Evolutionary conservation across 2,113 vertebrate species (phyloP).

Genomic region (Choloepus hoffmanni): DNA sequence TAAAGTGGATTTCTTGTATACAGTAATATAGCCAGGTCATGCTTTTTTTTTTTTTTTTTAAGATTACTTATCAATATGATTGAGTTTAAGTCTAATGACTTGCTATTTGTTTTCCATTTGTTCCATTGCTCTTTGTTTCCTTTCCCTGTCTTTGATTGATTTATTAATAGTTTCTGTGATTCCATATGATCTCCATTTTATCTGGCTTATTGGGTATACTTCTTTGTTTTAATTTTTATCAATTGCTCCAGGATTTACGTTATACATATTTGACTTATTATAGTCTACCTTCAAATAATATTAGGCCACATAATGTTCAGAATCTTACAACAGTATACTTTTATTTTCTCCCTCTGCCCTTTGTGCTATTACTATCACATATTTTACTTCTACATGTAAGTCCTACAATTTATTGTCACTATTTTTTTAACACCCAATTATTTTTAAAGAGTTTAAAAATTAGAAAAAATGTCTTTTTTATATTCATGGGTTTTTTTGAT

Average conservation of each 20-base stretch:
- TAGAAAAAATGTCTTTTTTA: neutral
- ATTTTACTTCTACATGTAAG: neutral
- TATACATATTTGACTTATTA: neutral
- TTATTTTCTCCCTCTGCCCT: neutral
- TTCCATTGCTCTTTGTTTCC: neutral
- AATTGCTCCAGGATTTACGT: neutral
- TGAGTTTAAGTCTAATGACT: neutral
- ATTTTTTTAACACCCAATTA: neutral
- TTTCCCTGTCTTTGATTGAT: neutral
- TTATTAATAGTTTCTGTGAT: neutral
- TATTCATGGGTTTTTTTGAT: neutral
- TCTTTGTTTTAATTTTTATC: conserved; percentile 29
- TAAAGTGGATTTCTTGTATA: neutral
- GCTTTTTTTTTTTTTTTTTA: conserved; percentile 34
- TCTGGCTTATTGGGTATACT: neutral
- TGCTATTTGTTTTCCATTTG: neutral
- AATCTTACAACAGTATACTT: neutral
- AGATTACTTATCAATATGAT: neutral
- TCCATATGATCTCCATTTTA: neutral
- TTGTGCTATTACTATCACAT: neutral
- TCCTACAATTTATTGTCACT: neutral
- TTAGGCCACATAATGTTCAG: neutral
- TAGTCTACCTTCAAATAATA: neutral
- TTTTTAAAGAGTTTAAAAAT: conserved; percentile 35
- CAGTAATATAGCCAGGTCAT: neutral